These are phyloP conservation scores for Choristoneura rosaceana DNA, from an alignment of 2,888 invertebrate species.

Conservation along the genomic window DNA sequence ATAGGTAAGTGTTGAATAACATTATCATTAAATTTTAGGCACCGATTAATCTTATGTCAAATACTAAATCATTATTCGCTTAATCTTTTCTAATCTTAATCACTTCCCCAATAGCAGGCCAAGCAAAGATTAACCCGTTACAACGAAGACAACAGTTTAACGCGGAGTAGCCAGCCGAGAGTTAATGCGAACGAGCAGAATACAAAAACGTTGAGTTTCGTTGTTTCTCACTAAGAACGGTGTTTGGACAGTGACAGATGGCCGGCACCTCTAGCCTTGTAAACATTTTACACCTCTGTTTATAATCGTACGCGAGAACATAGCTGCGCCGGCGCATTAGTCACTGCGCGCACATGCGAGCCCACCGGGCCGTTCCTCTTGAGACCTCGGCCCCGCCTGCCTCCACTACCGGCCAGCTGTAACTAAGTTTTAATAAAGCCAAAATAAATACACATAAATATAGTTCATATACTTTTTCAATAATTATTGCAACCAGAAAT, in stretches of 20 bases:
- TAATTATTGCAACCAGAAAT: too few species aligned
- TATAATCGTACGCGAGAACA: slow-evolving; percentile 46
- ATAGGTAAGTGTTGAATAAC: neutral
- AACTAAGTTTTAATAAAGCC: neutral
- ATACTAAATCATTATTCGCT: slow-evolving; percentile 11
- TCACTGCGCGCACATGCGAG: slow-evolving; percentile 45
- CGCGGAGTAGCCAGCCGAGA: slow-evolving; percentile 38
- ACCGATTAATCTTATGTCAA: neutral
- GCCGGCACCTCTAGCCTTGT: slow-evolving; percentile 64
- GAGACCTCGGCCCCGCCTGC: slow-evolving; percentile 4
- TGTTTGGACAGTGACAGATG: slow-evolving; percentile 71
- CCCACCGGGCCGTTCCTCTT: slow-evolving; percentile 29
- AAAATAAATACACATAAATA: neutral
- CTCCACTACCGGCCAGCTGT: neutral
- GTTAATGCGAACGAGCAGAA: slow-evolving; percentile 26
- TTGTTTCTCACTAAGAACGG: slow-evolving; percentile 53
- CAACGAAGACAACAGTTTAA: slow-evolving; percentile 16
- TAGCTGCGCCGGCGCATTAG: slow-evolving; percentile 46
- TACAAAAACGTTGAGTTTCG: slow-evolving; percentile 46
- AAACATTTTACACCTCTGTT: slow-evolving; percentile 73
- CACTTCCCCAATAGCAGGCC: slow-evolving; percentile 30
- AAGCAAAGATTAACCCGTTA: slow-evolving; percentile 36
- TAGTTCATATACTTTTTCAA: neutral
- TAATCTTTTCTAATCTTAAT: slow-evolving; percentile 36
- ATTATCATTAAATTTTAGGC: slow-evolving; percentile 10